phyloP scores from a whole-genome alignment of 2,888 invertebrate species.

The Piscicola geometra region DNA sequence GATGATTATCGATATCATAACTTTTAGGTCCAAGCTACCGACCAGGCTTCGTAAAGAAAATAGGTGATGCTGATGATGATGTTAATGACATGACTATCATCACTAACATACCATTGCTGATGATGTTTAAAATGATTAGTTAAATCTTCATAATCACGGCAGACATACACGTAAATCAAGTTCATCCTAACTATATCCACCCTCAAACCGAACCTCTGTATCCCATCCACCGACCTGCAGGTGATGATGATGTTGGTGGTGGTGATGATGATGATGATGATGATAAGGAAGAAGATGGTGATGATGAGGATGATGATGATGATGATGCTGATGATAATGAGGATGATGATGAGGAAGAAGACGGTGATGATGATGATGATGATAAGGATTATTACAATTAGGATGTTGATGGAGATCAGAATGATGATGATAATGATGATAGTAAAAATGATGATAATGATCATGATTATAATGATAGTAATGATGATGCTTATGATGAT shows the following conservation, averaged over 20 bases:
- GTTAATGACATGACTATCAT: not conserved
- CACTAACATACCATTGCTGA: not conserved
- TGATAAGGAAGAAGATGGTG: not conserved
- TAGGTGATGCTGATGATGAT: too few relatives aligned
- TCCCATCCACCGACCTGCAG: too few relatives aligned
- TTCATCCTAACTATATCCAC: too few relatives aligned
- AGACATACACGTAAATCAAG: too few relatives aligned
- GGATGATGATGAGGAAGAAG: not conserved
- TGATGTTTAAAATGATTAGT: not conserved
- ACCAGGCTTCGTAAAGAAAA: too few relatives aligned
- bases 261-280: slow-evolving; percentile 9
- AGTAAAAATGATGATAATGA: not conserved
- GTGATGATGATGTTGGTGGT: not conserved
- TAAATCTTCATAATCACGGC: too few relatives aligned
- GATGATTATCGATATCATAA: too few relatives aligned
- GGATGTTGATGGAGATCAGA: not conserved
- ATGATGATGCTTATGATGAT: not conserved
- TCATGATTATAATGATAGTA: not conserved
- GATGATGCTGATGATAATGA: not conserved
- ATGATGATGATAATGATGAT: not conserved
- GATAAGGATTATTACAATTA: not conserved
- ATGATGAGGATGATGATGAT: not conserved
- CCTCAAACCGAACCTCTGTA: too few relatives aligned
- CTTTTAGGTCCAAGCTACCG: too few relatives aligned
- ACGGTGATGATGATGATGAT: not conserved